phyloP scores from a whole-genome alignment of 2,113 vertebrate species.

The Tamias sibiricus region DNA sequence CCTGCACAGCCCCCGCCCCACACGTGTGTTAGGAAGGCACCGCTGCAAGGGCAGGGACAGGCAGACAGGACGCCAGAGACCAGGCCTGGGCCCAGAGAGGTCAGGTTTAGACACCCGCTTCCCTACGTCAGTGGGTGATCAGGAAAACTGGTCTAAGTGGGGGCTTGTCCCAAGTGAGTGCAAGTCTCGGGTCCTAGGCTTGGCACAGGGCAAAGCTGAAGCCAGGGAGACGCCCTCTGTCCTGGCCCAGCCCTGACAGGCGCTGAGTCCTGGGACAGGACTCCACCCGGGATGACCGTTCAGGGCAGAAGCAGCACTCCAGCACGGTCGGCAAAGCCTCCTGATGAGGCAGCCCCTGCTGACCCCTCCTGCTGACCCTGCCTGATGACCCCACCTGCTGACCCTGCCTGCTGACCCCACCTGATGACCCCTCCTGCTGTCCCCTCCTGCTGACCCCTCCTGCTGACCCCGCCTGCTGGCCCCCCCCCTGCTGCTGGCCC shows the following conservation, averaged over 20 bases:
- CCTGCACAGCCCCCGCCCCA: fast-evolving
- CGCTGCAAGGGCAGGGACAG: fast-evolving
- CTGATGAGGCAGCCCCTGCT: background rate
- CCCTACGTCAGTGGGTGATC: background rate
- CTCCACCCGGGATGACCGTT: no score
- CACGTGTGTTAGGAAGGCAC: fast-evolving
- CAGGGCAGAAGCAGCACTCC: background rate
- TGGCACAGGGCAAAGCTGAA: background rate
- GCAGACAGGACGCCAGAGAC: fast-evolving
- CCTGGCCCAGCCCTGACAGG: background rate
- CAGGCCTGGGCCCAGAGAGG: fast-evolving
- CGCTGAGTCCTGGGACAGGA: background rate
- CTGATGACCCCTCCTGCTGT: no score
- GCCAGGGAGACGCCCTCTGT: background rate
- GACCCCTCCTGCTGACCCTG: no score
- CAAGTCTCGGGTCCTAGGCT: background rate
- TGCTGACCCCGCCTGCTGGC: no score
- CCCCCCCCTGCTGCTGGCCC: fast-evolving
- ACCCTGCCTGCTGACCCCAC: no score
- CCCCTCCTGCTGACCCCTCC: no score
- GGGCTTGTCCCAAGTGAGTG: background rate
- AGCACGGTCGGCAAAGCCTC: background rate
- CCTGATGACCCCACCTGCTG: no score
- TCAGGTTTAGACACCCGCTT: fast-evolving
- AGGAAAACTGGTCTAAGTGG: background rate